Conservation (phyloP, 2,797 vertebrate genomes). For the Esox masquinongy region DNA sequence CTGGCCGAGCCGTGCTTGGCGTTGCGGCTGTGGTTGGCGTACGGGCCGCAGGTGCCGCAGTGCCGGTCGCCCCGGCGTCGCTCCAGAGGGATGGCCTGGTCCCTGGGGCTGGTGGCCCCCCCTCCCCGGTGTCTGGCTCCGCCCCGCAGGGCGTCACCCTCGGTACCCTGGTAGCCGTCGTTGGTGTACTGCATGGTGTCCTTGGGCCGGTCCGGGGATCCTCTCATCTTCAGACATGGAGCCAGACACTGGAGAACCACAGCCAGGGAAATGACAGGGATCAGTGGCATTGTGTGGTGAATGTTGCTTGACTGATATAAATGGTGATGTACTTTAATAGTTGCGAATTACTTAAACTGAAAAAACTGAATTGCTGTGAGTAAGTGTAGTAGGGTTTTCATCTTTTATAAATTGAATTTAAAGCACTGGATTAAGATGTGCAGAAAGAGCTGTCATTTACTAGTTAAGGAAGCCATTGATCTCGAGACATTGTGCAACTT, state of each 20-base stretch:
- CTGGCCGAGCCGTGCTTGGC: constrained; percentile 58
- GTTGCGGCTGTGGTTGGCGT: constrained; percentile 62
- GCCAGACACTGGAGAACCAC: constrained; percentile 64
- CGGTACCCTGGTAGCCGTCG: constrained; percentile 65
- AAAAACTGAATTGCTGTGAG: background rate
- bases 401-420: background rate
- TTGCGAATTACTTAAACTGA: background rate
- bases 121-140: background rate
- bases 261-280: constrained; percentile 9
- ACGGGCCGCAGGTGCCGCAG: constrained; percentile 69
- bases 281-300: background rate
- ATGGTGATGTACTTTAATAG: background rate
- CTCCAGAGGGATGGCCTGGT: constrained; percentile 62
- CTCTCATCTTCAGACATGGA: constrained; percentile 62
- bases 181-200: constrained; percentile 79
- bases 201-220: constrained; percentile 52
- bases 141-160: constrained; percentile 48
- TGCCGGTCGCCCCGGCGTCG: constrained; percentile 52
- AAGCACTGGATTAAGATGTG: background rate
- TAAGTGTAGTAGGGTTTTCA: background rate
- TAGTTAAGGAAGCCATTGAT: constrained; percentile 28
- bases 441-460: constrained; percentile 20
- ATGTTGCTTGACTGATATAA: background rate
- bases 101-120: constrained; percentile 9
- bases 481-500: constrained; percentile 22